phyloP scores from a whole-genome alignment of 1,140 invertebrate genomes.

The Hyphantria cunea region DNA sequence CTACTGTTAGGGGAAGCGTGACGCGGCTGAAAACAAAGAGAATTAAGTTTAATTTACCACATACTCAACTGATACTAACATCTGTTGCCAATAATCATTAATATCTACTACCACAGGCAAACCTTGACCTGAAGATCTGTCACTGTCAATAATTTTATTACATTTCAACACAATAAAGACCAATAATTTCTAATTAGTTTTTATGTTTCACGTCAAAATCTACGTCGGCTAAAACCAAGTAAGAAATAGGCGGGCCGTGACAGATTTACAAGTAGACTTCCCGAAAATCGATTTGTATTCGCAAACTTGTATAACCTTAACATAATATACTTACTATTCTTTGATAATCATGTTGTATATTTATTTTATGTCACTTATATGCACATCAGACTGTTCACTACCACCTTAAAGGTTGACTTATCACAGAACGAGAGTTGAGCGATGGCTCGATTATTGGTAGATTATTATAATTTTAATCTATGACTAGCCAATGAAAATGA shows the following conservation, averaged over 20 bases:
- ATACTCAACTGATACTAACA: conserved; percentile 18
- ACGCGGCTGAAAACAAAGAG: conserved; percentile 72
- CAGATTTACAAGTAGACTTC: conserved; percentile 34
- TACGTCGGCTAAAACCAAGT: conserved; percentile 35
- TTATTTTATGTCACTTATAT: conserved; percentile 74
- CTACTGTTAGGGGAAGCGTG: conserved; percentile 74
- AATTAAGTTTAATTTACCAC: conserved; percentile 38
- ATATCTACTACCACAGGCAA: conserved; percentile 25
- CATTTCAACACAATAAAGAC: conserved; percentile 8
- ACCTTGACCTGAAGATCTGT: conserved; percentile 54
- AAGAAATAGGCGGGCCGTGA: conserved; percentile 27
- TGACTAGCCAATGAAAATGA: conserved; percentile 78
- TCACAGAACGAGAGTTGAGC: conserved; percentile 75
- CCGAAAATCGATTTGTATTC: conserved; percentile 76
- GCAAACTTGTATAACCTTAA: conserved; percentile 64
- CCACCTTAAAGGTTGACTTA: conserved; percentile 69
- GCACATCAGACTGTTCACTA: conserved; percentile 77
- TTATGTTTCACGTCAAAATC: conserved; percentile 12
- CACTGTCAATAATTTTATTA: conserved; percentile 44
- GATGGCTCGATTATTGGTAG: conserved; percentile 69
- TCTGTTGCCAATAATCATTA: conserved; percentile 30
- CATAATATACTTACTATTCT: conserved; percentile 73
- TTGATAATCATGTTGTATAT: conserved; percentile 77
- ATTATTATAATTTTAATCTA: conserved; percentile 77
- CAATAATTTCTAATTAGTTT: conserved; percentile 5